A percentile compares a stretch with the other conserved stretches of the same genome.
phyloP scores from a whole-genome alignment of 2,113 vertebrate species.

The Cepphus grylle region DNA sequence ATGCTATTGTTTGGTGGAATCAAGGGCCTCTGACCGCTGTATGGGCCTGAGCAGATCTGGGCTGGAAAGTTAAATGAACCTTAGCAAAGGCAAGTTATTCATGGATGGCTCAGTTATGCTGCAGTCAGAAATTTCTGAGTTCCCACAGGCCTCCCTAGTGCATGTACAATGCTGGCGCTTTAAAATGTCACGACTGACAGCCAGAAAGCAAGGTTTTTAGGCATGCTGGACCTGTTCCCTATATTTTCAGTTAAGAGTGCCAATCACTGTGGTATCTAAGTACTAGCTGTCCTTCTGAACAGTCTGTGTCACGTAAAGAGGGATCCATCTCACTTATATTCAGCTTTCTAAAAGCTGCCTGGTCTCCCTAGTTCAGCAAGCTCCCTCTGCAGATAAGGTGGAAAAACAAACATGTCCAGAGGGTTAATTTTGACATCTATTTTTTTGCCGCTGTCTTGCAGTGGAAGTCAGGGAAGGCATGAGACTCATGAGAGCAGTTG shows the following conservation, averaged over 20 bases:
- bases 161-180: background rate
- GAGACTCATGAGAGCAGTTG: background rate
- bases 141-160: background rate
- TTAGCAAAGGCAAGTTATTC: background rate
- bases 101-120: background rate
- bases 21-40: background rate
- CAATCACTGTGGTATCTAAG: constrained; percentile 32
- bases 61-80: background rate
- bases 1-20: background rate
- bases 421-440: background rate
- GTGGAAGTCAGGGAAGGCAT: background rate
- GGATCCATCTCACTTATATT: background rate
- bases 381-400: background rate
- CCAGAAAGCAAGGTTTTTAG: background rate
- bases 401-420: background rate
- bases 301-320: background rate
- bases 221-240: background rate
- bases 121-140: constrained; percentile 18
- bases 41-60: background rate
- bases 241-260: background rate
- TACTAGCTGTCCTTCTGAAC: constrained; percentile 35
- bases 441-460: background rate
- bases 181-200: constrained; percentile 9
- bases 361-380: background rate
- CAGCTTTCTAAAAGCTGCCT: background rate